Base-by-base conservation (phyloP, 1,140 invertebrate species). In the Achroia grisella region DNA sequence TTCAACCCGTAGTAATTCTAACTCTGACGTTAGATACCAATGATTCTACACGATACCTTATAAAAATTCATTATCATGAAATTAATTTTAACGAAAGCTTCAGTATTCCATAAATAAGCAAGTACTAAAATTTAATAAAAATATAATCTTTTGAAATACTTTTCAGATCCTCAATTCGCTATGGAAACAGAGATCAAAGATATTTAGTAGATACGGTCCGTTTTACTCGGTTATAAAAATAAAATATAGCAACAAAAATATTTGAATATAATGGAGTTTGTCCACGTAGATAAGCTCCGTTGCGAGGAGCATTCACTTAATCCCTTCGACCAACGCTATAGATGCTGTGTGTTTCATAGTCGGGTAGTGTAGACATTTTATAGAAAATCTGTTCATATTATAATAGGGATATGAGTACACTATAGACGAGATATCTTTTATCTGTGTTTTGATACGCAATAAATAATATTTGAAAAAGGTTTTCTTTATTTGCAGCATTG, bases 191-290 rank as follows among this genome's bases (percentile, higher is more conserved):
- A 66, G 59, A 74, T 80, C 66, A 77, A 77, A 80, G 71, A 63
- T 56, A 68, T 48, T 34, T 48, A 60, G 52, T 1, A 30, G 17
- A 23, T 23, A 23, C 17, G 17, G 17, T 52, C 40, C 49, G 56
- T 23, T 23, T 6, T 23, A 23, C 17, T 23, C 55, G 57, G 58
- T 66, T 56, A 57, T 74, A 59, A 56, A 71, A 79, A 78, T 77
- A 75, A 77, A 82, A 78, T 80, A 78, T 74, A 54, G 71, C 66
- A 71, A 71, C 62, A 82, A 81, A 81, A 73, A 76, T 79, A 65
- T 70, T 76, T 67, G 65, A 76, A 68, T 67, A 76, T 72, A 78
- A 79, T 66, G 62, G 68, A 51, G 52, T 13, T 37, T 55, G 56
- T 56, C 48, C 61, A 52, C 49, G 47, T 28, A 66, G 78, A 82